These are phyloP conservation scores for Siniperca scherzeri DNA, from an alignment of 2,797 vertebrate genomes.

Conservation along the genomic window DNA sequence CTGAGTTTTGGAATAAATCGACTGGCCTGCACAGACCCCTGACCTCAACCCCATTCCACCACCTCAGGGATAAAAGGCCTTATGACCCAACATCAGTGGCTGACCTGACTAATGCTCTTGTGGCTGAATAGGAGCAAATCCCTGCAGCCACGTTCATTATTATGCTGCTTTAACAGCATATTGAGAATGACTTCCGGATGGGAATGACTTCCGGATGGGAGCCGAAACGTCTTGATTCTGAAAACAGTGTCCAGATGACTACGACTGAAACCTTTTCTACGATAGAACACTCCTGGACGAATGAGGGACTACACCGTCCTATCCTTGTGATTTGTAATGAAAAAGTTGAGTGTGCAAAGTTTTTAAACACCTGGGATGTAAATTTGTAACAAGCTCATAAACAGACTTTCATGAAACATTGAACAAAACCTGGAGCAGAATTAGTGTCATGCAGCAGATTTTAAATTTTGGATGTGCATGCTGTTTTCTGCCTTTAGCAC, in stretches of 20 bases:
- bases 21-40: not conserved
- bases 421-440: constrained; percentile 47
- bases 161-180: too few relatives aligned
- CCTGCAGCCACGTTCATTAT: not conserved
- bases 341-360: constrained; percentile 42
- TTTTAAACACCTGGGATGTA: constrained; percentile 41
- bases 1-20: not conserved
- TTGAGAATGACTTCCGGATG: too few relatives aligned
- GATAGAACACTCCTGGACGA: too few relatives aligned
- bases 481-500: constrained; percentile 49
- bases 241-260: too few relatives aligned
- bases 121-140: not conserved
- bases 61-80: not conserved
- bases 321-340: constrained; percentile 32
- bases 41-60: not conserved
- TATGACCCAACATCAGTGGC: not conserved
- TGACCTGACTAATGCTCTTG: not conserved
- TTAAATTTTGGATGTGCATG: constrained; percentile 38
- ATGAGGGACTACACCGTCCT: too few relatives aligned
- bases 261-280: too few relatives aligned
- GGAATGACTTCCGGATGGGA: too few relatives aligned
- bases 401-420: constrained; percentile 50
- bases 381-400: constrained; percentile 50
- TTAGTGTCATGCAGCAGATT: constrained; percentile 20
- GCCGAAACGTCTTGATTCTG: too few relatives aligned